Evolutionary conservation across 2,797 vertebrate species (phyloP), one percentile per base, ranked within the genome.

Genomic region (Dipus sagitta): DNA sequence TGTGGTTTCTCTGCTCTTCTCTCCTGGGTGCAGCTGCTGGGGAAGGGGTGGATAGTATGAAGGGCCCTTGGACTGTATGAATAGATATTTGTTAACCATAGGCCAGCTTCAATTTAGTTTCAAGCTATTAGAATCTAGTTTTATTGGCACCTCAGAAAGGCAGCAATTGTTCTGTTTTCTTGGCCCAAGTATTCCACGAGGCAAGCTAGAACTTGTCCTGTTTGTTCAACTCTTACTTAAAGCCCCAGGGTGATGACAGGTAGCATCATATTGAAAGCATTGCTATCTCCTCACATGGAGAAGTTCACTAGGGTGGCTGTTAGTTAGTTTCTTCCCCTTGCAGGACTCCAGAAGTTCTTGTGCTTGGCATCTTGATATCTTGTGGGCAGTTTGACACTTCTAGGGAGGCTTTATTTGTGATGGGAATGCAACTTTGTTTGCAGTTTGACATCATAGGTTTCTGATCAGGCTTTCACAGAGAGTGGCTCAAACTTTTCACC

Each of bases 61-160:
- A 78, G 64, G 23, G 30, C 52, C 14, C 87, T 90, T 68, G 64
- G 68, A 86, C 42, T 38, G 30, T 68, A 65, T 84, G 65, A 96
- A 85, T 65, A 92, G 90, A 47, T 64, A 74, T 75, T 94, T 95
- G 76, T 94, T 93, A 90, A 86, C 86, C 93, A 62, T 21, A 62
- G 68, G 80, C 70, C 81, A 74, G 15, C 87, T 94, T 94, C 88
- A 90, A 76, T 92, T 95, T 74, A 83, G 80, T 96, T 94, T 81
- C 67, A 96, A 91, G 90, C 54, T 65, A 89, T 87, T 94, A 92
- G 92, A 82, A 84, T 89, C 28, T 32, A 65, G 54, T 93, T 96
- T 95, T 92, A 80, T 85, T 95, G 94, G 95, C 60, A 74, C 79
- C 90, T 94, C 80, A 86, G 80, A 94, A 96, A 96, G 74, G 80